Evolutionary conservation across 2,113 vertebrate genomes (phyloP).

Genomic region (Canis aureus): DNA sequence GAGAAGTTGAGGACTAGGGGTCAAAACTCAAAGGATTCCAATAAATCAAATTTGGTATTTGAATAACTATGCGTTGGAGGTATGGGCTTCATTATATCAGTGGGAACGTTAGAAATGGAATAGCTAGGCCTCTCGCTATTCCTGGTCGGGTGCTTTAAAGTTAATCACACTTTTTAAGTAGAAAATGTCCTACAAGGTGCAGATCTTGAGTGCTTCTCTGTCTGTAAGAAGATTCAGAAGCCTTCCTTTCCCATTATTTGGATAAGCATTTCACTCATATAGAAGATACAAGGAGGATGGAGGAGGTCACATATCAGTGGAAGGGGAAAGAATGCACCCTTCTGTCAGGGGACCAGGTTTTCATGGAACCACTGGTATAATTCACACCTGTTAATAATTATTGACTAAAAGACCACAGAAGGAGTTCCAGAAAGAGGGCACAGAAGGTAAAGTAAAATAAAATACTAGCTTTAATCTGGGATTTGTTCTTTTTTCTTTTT

Average conservation of each 20-base stretch:
- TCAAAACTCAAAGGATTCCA: background rate
- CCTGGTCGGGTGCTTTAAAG: background rate
- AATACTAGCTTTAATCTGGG: background rate
- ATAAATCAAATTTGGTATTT: background rate
- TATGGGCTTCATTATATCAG: background rate
- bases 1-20: background rate
- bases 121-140: background rate
- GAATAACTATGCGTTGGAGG: background rate
- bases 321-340: background rate
- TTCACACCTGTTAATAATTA: background rate
- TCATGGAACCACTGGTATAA: background rate
- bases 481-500: background rate
- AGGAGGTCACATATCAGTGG: background rate
- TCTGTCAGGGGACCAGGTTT: background rate
- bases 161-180: background rate
- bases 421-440: background rate
- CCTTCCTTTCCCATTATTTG: background rate
- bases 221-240: conserved; percentile 13
- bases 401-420: background rate
- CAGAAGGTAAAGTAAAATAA: conserved; percentile 28
- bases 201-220: background rate
- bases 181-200: background rate
- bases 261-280: background rate
- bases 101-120: background rate
- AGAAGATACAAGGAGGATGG: background rate